Conservation (phyloP, 1,140 invertebrate genomes). For the Cardiocondyla obscurior region DNA sequence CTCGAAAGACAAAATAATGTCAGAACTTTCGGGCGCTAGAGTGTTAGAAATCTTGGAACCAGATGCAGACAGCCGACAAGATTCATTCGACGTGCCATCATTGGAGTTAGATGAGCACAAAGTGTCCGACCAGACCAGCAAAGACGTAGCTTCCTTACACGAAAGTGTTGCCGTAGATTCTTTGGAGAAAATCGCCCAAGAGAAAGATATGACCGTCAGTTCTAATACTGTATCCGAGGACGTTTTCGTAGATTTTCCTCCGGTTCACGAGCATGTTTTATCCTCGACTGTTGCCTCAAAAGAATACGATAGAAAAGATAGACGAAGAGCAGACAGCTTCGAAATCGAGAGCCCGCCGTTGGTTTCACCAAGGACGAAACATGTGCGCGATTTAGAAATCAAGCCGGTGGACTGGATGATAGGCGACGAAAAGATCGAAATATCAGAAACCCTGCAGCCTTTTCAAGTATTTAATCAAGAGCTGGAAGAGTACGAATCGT, state of each 20-base stretch:
- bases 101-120: constrained; percentile 78
- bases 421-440: constrained; percentile 82
- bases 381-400: constrained; percentile 77
- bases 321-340: constrained; percentile 74
- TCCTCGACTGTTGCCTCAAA: not conserved
- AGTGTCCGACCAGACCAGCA: constrained; percentile 65
- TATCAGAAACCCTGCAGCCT: constrained; percentile 78
- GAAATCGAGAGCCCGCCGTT: constrained; percentile 80
- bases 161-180: constrained; percentile 77
- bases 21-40: constrained; percentile 75
- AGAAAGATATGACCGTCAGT: constrained; percentile 75
- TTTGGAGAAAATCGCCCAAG: constrained; percentile 72
- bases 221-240: constrained; percentile 76
- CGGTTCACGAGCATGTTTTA: constrained; percentile 65
- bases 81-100: constrained; percentile 79
- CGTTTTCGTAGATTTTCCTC: constrained; percentile 73
- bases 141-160: constrained; percentile 71
- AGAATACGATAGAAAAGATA: not conserved
- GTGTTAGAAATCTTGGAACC: constrained; percentile 81
- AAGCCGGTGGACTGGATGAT: constrained; percentile 82
- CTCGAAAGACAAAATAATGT: constrained; percentile 69
- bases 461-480: constrained; percentile 81
- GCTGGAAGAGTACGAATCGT: constrained; percentile 79
- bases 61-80: constrained; percentile 69
- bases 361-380: constrained; percentile 73